Evolutionary conservation across 2,113 vertebrate species (phyloP), one percentile per base, ranked within the genome.

Genomic region (Balaenoptera acutorostrata): DNA sequence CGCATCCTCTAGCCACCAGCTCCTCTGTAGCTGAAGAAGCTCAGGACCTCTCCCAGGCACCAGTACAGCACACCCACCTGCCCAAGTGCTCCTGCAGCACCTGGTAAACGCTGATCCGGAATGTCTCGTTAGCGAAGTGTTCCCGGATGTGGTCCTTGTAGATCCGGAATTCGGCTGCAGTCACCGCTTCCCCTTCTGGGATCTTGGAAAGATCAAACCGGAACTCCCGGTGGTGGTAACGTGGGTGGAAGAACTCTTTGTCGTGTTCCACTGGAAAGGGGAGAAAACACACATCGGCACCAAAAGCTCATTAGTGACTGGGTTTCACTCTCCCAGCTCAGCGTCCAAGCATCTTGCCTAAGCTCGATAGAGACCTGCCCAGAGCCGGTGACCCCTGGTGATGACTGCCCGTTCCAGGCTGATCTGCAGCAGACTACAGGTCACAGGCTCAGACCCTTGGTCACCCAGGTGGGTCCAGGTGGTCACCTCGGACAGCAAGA

Each of bases 201-300:
- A 99, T 99, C 95, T 99, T 99, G 66, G 99, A 99, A 21, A 99
- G 98, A 90, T 99, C 99, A 14, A 99, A 99, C 29, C 99, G 98
- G 98, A 99, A 99, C 96, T 99, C 99, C 39, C 99, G 98, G 49
- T 98, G 98, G 98, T 99, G 99, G 95, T 99, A 99, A 91, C 99
- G 99, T 39, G 99, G 99, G 81, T 99, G 98, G 97, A 99, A 98
- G 82, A 99, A 98, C 94, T 99, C 99, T 85, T 98, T 99, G 97
- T 99, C 99, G 33, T 99, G 99, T 82, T 99, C 99, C 97, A 99
- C 99, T 99, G 96, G 64, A 21, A 90, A 98, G 88, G 98, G 97
- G 95, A 98, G 96, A 96, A 69, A 97, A 96, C 96, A 95, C 77
- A 93, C n/a, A 17, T 2, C 31, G 17, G 44, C 77, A 31, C 59